These are phyloP conservation scores for Hydropsyche tenuis DNA, from an alignment of 1,140 invertebrate genomes.

Conservation along the genomic window DNA sequence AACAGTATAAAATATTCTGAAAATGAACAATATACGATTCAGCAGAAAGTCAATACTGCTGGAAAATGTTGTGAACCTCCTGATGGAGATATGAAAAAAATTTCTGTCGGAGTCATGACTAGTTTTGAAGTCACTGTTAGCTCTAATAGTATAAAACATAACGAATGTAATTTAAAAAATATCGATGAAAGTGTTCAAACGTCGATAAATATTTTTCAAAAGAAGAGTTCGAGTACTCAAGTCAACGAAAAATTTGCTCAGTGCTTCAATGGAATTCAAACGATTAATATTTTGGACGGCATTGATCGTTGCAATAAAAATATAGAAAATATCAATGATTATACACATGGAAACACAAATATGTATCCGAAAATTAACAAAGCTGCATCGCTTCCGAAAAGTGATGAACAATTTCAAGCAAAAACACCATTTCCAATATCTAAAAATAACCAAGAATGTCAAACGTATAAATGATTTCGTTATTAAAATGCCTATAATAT, in stretches of 20 bases:
- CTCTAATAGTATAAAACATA: not conserved
- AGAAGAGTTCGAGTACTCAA: not conserved
- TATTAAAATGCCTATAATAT: no score
- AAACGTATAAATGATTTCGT: no score
- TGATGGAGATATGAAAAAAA: conserved; percentile 18
- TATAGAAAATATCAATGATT: not conserved
- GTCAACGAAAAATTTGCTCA: not conserved
- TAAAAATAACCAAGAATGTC: no score
- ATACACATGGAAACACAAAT: no score
- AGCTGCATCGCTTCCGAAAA: no score
- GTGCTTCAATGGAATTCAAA: not conserved
- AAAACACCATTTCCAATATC: no score
- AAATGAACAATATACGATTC: not conserved
- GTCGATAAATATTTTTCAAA: not conserved
- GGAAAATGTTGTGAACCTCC: not conserved
- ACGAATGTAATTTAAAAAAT: conserved; percentile 4
- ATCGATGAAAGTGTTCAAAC: conserved; percentile 27
- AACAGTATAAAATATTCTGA: not conserved
- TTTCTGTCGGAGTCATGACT: conserved; percentile 32
- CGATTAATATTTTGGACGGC: conserved; percentile 18
- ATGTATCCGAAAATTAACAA: no score
- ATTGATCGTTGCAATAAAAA: conserved; percentile 12
- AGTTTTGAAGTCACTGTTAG: conserved; percentile 31
- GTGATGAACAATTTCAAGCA: no score
- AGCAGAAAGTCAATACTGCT: not conserved